Evolutionary conservation across 2,888 invertebrate species (phyloP).

Genomic region (Mesochorus sp.): DNA sequence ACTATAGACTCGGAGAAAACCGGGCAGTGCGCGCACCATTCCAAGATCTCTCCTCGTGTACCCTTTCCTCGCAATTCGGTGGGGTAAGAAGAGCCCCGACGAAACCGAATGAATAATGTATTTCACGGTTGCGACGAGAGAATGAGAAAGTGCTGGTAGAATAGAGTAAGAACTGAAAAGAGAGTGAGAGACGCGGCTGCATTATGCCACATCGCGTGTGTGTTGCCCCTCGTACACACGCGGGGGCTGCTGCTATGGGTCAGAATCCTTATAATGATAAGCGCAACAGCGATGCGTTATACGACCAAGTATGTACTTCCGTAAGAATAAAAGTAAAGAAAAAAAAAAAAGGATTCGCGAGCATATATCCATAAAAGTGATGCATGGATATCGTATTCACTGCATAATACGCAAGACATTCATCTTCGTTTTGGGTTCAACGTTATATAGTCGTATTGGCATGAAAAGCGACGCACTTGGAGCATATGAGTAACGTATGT

Average conservation of each 20-base stretch:
- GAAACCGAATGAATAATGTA: slow-evolving; percentile 79
- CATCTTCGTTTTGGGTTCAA: slow-evolving; percentile 40
- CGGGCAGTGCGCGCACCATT: slow-evolving; percentile 19
- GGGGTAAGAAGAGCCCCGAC: slow-evolving; percentile 74
- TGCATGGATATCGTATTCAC: slow-evolving; percentile 45
- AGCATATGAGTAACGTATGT: slow-evolving; percentile 16
- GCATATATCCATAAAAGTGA: slow-evolving; percentile 20
- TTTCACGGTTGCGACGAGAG: slow-evolving; percentile 69
- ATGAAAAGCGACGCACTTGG: background rate
- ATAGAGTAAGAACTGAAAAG: slow-evolving; percentile 36
- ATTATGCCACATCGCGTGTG: slow-evolving; percentile 73
- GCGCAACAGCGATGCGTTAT: slow-evolving; percentile 17
- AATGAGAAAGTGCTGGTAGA: slow-evolving; percentile 41
- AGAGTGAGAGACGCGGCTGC: slow-evolving; percentile 60
- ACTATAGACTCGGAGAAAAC: slow-evolving; percentile 23
- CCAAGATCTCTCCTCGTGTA: slow-evolving; percentile 19
- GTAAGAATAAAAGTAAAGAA: slow-evolving; percentile 13
- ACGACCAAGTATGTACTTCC: background rate
- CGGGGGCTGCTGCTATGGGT: slow-evolving; percentile 32
- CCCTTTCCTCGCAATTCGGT: slow-evolving; percentile 33
- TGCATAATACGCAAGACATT: slow-evolving; percentile 39
- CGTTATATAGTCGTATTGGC: slow-evolving; percentile 1
- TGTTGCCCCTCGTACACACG: slow-evolving; percentile 34
- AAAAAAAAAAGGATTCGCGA: no score
- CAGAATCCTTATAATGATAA: slow-evolving; percentile 52